Base-by-base conservation (phyloP, 2,888 invertebrate genomes). In the Diplolepis rosae region DNA sequence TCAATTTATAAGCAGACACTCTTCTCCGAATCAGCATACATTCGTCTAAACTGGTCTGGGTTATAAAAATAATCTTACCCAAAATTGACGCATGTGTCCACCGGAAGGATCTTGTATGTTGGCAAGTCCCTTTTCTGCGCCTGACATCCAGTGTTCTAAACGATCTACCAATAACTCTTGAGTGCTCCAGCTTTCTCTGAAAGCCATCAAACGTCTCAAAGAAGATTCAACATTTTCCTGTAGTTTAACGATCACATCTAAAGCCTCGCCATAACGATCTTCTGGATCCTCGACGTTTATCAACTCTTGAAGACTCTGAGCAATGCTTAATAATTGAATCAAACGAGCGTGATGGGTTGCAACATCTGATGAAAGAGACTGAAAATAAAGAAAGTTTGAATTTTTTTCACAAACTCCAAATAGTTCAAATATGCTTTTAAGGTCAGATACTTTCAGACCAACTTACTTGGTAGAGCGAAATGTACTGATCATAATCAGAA, bases 401-500 rank as follows among this genome's bases (percentile, higher is more conserved):
- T 48, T 15, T 4, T 27, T 65, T n/a, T n/a, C n/a, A n/a, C n/a
- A n/a, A n/a, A n/a, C n/a, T n/a, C n/a, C n/a, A n/a, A n/a, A n/a
- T n/a, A n/a, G 15, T 69, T 13, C n/a, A 35, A 65, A 69, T 22
- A 13, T 42, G 15, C 61, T 13, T 42, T 28, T 15, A 30, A 24
- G 52, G 54, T n/a, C n/a, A n/a, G n/a, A n/a, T n/a, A n/a, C n/a
- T 48, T 24, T 35, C 18, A 9, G 18, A 18, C 2, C 7, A 45
- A 28, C 75, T 80, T 78, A 90, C 90, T 87, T 90, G 95, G 85
- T 95, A 95, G 0, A 96, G 89, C 42, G 95, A 94, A 32, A 95
- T 95, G 83, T 95, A 96, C 82, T 95, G 95, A 84, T 96, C 94
- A 81, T 94, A 95, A 84, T 96, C 96, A 7, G 93, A 93, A 1